Evolutionary conservation across 2,797 vertebrate genomes (phyloP).

Genomic region (Melanotaenia pygmaea): DNA sequence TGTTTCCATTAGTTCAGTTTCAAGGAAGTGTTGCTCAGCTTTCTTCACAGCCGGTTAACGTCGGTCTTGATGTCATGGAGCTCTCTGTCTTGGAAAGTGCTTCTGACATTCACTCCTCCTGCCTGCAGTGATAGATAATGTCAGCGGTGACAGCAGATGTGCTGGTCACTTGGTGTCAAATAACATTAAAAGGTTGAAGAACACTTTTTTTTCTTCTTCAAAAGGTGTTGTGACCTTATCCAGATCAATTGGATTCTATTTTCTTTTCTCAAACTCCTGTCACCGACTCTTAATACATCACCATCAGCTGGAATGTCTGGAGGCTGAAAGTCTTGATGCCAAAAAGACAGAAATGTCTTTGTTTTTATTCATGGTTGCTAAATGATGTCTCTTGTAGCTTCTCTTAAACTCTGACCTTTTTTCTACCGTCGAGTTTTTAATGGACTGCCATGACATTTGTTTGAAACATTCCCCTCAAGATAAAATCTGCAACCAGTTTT

Average conservation of each 20-base stretch:
- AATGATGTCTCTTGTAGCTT: background rate
- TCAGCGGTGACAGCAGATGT: slow-evolving; percentile 40
- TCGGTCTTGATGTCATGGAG: slow-evolving; percentile 47
- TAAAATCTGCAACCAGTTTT: background rate
- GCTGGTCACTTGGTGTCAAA: slow-evolving; percentile 37
- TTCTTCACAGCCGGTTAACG: slow-evolving; percentile 49
- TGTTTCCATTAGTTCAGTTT: slow-evolving; percentile 30
- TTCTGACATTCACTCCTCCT: slow-evolving; percentile 39
- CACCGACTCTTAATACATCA: slow-evolving; percentile 1
- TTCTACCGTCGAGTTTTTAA: background rate
- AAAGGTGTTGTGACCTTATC: slow-evolving; percentile 26
- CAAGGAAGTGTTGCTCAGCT: slow-evolving; percentile 17
- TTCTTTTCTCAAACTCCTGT: slow-evolving; percentile 2
- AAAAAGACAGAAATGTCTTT: background rate
- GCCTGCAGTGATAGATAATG: slow-evolving; percentile 39
- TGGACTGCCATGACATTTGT: background rate
- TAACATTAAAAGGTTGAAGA: slow-evolving; percentile 8
- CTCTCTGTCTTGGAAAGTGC: slow-evolving; percentile 29
- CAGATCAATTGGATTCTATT: slow-evolving; percentile 20
- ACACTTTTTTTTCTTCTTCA: slow-evolving; percentile 11
- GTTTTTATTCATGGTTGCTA: background rate
- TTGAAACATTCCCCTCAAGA: background rate
- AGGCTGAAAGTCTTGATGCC: background rate
- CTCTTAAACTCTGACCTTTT: background rate
- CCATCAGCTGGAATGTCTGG: background rate